Base-by-base conservation (phyloP, 2,797 vertebrate genomes). In the Gymnocypris eckloni region DNA sequence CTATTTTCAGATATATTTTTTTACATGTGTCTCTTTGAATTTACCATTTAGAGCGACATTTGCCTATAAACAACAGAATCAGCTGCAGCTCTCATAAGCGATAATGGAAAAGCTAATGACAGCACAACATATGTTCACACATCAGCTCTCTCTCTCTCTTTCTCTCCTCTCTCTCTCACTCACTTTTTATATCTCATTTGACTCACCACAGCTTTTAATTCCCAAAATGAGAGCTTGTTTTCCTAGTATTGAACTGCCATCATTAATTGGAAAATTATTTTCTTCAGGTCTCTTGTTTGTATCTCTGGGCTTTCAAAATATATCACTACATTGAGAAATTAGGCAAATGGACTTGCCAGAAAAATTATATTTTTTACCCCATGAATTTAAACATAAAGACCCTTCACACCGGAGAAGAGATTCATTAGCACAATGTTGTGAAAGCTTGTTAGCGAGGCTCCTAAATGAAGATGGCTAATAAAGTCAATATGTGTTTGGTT, bases 71-170 rank as follows among this genome's bases (percentile, higher is more conserved):
- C 90, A 89, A 89, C 72, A 59, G 82, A 89, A 87, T 84, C 87
- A 89, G 82, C 79, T 82, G 78, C 84, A 41, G 82, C 76, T 87
- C 85, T 85, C 87, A 80, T 82, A 89, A 87, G 86, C 73, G 87
- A 89, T 89, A 88, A 90, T 90, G 88, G 87, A 85, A 88, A 89
- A 89, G 88, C 86, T 89, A 90, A 90, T 90, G 88, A 89, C 85
- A 89, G 80, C 78, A 56, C 67, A 89, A 90, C 90, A 88, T 89
- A 90, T 90, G 88, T 88, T 89, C 90, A 88, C 90, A 89, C 90
- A 89, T 90, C 88, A 89, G 43, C 80, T 86, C 84, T 70, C 66
- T 72, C 75, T 73, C 67, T 80, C 87, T 61, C 43, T 88, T 50
- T 28, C 61, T 82, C 84, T 73, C 66, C 67, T 52, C 66, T 66